phyloP scores from a whole-genome alignment of 2,797 vertebrate species.

The Hydrocynus forskahlii region DNA sequence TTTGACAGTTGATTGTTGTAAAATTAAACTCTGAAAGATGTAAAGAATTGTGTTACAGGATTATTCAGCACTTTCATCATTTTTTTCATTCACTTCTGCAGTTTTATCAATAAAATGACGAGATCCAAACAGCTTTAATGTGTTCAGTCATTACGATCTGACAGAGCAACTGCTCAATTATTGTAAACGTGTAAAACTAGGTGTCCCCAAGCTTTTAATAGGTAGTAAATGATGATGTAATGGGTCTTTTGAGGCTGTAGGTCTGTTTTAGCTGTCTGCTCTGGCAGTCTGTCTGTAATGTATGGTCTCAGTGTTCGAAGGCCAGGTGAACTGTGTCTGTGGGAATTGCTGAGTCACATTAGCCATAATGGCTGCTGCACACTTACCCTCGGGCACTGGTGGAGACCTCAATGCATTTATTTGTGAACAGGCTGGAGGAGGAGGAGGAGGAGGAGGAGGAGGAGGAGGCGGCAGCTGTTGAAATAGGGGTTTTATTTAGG shows the following conservation, averaged over 20 bases:
- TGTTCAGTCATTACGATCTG: too few species aligned
- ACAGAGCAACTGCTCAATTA: too few species aligned
- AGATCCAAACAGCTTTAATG: neutral
- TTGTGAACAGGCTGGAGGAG: neutral
- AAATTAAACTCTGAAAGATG: too few species aligned
- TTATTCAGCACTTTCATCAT: too few species aligned
- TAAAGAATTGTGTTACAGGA: too few species aligned
- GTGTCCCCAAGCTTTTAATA: too few species aligned
- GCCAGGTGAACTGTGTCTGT: neutral
- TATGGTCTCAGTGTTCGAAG: slow-evolving; percentile 10
- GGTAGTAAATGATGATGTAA: neutral
- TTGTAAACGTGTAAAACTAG: neutral
- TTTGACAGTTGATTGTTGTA: too few species aligned
- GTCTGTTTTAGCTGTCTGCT: neutral
- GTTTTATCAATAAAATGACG: neutral
- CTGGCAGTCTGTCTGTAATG: neutral
- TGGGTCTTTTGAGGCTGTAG: neutral
- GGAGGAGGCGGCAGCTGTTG: neutral
- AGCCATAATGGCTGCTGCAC: slow-evolving; percentile 1
- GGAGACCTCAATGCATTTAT: neutral
- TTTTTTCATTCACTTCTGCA: neutral
- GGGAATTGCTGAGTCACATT: slow-evolving; percentile 39
- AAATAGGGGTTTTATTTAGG: neutral
- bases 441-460: neutral
- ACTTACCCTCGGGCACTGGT: neutral